Evolutionary conservation across 2,113 vertebrate genomes (phyloP).

Genomic region (Mus pahari): DNA sequence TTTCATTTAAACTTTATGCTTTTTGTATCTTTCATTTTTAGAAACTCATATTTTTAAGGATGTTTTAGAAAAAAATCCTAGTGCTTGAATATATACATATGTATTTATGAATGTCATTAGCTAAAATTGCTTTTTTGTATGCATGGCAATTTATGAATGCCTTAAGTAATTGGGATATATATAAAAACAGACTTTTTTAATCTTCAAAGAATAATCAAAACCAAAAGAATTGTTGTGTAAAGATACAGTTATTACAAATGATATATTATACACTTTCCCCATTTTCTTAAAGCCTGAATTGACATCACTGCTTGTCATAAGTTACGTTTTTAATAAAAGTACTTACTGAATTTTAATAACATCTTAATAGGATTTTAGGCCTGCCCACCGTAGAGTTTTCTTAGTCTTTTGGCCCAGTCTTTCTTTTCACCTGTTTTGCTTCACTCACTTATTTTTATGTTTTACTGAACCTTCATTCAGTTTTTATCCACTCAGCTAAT

Average conservation of each 20-base stretch:
- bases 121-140: background rate
- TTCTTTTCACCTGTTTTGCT: conserved; percentile 37
- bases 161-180: conserved; percentile 27
- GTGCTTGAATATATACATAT: background rate
- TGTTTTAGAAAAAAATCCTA: background rate
- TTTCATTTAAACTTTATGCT: conserved; percentile 77
- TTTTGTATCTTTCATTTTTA: conserved; percentile 45
- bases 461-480: background rate
- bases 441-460: background rate
- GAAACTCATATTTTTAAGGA: background rate
- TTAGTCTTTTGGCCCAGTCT: background rate
- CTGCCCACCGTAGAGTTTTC: background rate
- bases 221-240: background rate
- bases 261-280: background rate
- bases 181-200: background rate
- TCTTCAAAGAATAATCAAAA: background rate
- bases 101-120: background rate
- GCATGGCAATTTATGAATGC: background rate
- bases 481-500: conserved; percentile 19
- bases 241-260: conserved; percentile 3
- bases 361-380: conserved; percentile 22
- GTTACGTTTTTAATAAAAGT: conserved; percentile 5
- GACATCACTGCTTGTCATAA: conserved; percentile 45
- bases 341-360: background rate
- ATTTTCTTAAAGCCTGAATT: conserved; percentile 46